phyloP scores from a whole-genome alignment of 2,888 invertebrate genomes.

The Nomada fucata region DNA sequence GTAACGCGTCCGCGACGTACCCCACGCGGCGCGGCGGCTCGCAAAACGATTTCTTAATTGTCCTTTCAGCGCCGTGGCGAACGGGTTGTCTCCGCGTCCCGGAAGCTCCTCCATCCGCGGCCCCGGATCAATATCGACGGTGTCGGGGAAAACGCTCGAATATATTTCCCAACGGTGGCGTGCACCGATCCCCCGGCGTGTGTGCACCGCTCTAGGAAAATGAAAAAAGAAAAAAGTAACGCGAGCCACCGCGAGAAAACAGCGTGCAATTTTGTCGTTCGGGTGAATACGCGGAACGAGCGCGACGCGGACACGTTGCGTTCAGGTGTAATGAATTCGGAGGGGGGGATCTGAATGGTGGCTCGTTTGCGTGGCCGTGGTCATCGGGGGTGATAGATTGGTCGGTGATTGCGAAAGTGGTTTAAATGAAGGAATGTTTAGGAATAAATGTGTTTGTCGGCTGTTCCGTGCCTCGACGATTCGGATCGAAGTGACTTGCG shows the following conservation, averaged over 20 bases:
- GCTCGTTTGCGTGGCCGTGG: not conserved
- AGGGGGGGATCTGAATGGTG: not conserved
- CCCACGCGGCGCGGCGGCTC: not conserved
- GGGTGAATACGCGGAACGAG: not conserved
- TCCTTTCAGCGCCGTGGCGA: slow-evolving; percentile 15
- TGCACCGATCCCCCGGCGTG: slow-evolving; percentile 39
- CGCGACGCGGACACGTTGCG: not conserved
- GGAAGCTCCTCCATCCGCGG: slow-evolving; percentile 33
- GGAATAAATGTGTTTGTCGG: too few relatives aligned
- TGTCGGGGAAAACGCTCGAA: slow-evolving; percentile 61
- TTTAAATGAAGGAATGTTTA: too few relatives aligned
- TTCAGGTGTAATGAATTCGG: slow-evolving; percentile 21
- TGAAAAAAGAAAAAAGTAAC: slow-evolving; percentile 28
- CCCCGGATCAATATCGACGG: slow-evolving; percentile 8
- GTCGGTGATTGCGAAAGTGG: too few relatives aligned
- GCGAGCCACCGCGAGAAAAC: slow-evolving; percentile 41
- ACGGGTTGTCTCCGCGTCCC: not conserved
- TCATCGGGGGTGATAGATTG: too few relatives aligned
- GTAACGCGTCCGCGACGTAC: not conserved
- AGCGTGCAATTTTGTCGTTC: slow-evolving; percentile 15
- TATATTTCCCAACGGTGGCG: slow-evolving; percentile 49
- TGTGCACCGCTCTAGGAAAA: not conserved
- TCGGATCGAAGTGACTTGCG: too few relatives aligned
- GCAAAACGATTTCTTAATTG: slow-evolving; percentile 56
- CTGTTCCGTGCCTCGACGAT: too few relatives aligned